These are phyloP conservation scores for Onchidella celtica DNA, from an alignment of 2,888 invertebrate genomes.

Conservation along the genomic window DNA sequence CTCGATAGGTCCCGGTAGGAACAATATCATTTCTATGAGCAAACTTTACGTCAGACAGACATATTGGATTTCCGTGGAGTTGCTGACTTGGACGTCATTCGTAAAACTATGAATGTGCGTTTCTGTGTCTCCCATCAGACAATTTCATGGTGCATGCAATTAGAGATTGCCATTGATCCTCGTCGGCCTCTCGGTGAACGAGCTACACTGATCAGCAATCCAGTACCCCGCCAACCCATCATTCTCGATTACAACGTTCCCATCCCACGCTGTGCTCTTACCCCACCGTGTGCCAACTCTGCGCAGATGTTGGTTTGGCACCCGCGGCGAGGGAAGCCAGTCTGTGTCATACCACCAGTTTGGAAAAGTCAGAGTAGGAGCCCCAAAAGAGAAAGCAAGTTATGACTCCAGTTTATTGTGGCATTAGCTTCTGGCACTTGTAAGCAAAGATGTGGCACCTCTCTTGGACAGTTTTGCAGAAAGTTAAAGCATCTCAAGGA, in stretches of 20 bases:
- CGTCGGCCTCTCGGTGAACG: constrained; percentile 73
- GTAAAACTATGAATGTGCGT: too few species aligned
- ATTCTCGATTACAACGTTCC: constrained; percentile 71
- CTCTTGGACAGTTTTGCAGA: too few species aligned
- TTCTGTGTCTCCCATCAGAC: constrained; percentile 42
- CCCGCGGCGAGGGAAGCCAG: constrained; percentile 70
- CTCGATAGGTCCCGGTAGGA: too few species aligned
- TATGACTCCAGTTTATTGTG: constrained; percentile 52
- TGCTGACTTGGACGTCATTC: too few species aligned
- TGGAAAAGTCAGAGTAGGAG: constrained; percentile 60
- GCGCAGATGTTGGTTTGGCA: constrained; percentile 79
- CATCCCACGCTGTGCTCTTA: constrained; percentile 75
- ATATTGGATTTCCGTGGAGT: too few species aligned
- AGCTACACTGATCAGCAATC: constrained; percentile 70
- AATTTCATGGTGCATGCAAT: constrained; percentile 62
- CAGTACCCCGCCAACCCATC: constrained; percentile 70
- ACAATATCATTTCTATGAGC: too few species aligned
- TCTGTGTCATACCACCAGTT: constrained; percentile 77
- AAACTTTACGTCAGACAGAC: too few species aligned
- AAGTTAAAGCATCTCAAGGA: too few species aligned
- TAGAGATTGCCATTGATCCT: constrained; percentile 78
- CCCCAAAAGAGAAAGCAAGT: constrained; percentile 63
- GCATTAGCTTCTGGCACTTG: neutral
- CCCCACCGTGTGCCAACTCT: constrained; percentile 78
- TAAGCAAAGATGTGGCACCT: neutral